phyloP scores from a whole-genome alignment of 1,140 invertebrate species.

The Temnothorax nylanderi region DNA sequence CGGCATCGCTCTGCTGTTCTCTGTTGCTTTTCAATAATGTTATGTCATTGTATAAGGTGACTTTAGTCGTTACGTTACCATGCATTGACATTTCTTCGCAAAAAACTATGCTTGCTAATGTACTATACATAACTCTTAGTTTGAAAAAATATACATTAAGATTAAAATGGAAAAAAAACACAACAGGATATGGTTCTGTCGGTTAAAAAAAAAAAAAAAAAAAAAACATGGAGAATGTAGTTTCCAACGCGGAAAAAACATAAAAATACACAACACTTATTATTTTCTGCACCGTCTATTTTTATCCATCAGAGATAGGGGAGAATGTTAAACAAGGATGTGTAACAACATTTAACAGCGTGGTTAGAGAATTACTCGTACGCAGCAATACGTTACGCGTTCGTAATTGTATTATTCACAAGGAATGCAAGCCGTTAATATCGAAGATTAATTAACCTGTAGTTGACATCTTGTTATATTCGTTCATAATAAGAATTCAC shows the following conservation, averaged over 20 bases:
- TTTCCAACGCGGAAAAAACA: neutral
- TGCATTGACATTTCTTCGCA: neutral
- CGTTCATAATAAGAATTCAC: neutral
- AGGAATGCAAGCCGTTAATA: constrained; percentile 7
- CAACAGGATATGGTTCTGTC: neutral
- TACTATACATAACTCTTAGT: neutral
- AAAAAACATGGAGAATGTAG: neutral
- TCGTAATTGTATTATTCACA: neutral
- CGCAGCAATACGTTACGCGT: neutral
- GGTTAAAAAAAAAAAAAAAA: neutral
- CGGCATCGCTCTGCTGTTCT: neutral
- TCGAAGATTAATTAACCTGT: constrained; percentile 16
- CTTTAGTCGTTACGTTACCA: neutral
- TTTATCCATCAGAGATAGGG: neutral
- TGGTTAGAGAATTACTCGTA: neutral
- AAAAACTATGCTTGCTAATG: neutral
- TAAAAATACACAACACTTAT: constrained; percentile 17
- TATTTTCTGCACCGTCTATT: neutral
- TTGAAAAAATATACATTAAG: neutral
- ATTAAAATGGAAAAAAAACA: neutral
- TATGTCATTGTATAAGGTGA: neutral
- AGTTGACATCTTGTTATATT: neutral
- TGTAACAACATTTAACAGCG: neutral
- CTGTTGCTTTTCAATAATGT: neutral
- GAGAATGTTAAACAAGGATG: neutral